Conservation (phyloP, 92 coral and sea anemone species). For the Heliopora coerulea region DNA sequence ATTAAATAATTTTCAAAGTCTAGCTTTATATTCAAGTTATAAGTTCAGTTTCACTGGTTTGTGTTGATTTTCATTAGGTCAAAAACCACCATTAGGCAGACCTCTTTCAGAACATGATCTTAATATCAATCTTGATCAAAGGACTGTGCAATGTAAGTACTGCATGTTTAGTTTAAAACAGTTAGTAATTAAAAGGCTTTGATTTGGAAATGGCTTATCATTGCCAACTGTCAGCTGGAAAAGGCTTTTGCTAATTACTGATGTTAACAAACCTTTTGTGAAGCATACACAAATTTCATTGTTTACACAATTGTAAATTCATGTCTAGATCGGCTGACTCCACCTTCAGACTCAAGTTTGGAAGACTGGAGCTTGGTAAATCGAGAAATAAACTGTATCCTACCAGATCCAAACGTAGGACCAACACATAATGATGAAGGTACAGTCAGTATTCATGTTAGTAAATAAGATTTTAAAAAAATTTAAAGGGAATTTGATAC, state of each 20-base stretch:
- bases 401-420: not conserved
- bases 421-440: slow-evolving; percentile 13
- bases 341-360: not conserved
- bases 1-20: too few relatives aligned
- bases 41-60: too few relatives aligned
- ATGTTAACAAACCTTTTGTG: not conserved
- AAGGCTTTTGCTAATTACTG: not conserved
- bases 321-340: slow-evolving; percentile 21
- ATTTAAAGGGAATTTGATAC: too few relatives aligned
- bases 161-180: too few relatives aligned
- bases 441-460: too few relatives aligned
- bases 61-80: not conserved
- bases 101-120: slow-evolving; percentile 30
- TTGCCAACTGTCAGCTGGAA: not conserved
- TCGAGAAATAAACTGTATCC: not conserved
- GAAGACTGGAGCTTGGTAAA: slow-evolving; percentile 28
- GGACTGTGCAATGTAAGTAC: slow-evolving; percentile 18
- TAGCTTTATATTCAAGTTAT: too few relatives aligned
- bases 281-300: not conserved
- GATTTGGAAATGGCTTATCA: too few relatives aligned
- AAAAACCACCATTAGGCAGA: not conserved
- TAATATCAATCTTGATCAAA: not conserved
- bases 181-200: too few relatives aligned
- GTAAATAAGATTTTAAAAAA: too few relatives aligned
- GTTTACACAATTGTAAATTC: too few relatives aligned